phyloP scores from a whole-genome alignment of 2,888 invertebrate genomes.

The Cheilosia grossa region DNA sequence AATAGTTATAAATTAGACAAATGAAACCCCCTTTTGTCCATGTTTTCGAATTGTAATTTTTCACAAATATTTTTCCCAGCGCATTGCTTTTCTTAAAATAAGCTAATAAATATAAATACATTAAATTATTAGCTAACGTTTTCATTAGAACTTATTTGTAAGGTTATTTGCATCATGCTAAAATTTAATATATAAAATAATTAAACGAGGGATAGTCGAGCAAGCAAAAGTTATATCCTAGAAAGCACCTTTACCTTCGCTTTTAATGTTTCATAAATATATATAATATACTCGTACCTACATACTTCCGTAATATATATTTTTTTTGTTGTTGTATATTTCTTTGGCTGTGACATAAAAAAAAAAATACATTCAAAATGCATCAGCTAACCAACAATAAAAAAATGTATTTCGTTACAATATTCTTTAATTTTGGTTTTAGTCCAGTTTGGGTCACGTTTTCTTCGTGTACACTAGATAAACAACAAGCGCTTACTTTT shows the following conservation, averaged over 20 bases:
- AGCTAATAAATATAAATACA: not conserved
- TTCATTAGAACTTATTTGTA: slow-evolving; percentile 44
- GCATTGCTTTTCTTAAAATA: slow-evolving; percentile 1
- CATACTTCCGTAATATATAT: slow-evolving; percentile 48
- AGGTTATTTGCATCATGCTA: slow-evolving; percentile 59
- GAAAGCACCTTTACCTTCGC: slow-evolving; percentile 65
- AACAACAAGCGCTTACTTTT: slow-evolving; percentile 41
- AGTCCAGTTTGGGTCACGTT: slow-evolving; percentile 52
- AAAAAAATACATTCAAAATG: slow-evolving; percentile 64
- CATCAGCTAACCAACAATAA: slow-evolving; percentile 63
- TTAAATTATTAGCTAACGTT: not conserved
- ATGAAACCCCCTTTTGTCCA: not conserved
- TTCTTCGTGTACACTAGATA: slow-evolving; percentile 54
- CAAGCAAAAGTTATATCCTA: slow-evolving; percentile 48
- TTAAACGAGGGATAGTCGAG: slow-evolving; percentile 48
- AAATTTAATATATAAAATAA: slow-evolving; percentile 14
- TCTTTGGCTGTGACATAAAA: slow-evolving; percentile 65
- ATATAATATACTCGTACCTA: slow-evolving; percentile 39
- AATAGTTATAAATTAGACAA: not conserved
- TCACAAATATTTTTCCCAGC: slow-evolving; percentile 25
- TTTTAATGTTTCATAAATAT: slow-evolving; percentile 70
- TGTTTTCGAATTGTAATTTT: not conserved
- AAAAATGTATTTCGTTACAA: slow-evolving; percentile 50
- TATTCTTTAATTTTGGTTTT: slow-evolving; percentile 40
- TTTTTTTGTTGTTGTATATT: slow-evolving; percentile 57